Conservation (phyloP, 92 coral and sea anemone genomes). For the Montipora capitata region DNA sequence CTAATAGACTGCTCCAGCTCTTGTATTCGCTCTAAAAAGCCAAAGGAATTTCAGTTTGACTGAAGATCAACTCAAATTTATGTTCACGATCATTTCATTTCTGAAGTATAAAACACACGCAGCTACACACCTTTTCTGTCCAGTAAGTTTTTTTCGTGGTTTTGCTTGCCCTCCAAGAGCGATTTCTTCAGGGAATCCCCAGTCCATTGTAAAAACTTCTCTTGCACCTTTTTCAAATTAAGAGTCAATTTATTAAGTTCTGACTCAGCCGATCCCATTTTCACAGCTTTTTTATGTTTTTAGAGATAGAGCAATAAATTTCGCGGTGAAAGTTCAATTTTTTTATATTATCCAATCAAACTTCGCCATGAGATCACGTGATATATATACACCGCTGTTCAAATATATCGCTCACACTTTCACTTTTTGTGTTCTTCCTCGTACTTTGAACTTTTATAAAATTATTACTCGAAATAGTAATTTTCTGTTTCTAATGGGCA, state of each 20-base stretch:
- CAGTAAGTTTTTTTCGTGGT: conserved; percentile 54
- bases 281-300: neutral
- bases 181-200: conserved; percentile 79
- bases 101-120: no score
- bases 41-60: neutral
- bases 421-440: neutral
- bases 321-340: conserved; percentile 54
- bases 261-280: conserved; percentile 76
- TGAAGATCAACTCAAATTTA: neutral
- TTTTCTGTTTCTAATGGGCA: neutral
- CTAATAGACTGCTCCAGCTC: conserved; percentile 83
- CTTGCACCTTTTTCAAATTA: conserved; percentile 85
- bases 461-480: neutral
- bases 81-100: neutral
- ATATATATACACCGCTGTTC: conserved; percentile 10
- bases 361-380: conserved; percentile 60
- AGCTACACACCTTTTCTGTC: conserved; percentile 73
- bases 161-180: conserved; percentile 52
- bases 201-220: conserved; percentile 93
- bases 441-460: neutral
- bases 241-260: conserved; percentile 74
- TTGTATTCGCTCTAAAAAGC: conserved; percentile 71
- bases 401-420: neutral
- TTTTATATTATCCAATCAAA: conserved; percentile 45
- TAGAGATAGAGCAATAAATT: neutral